These are phyloP conservation scores for Panagrolaimus sp. DNA, from an alignment of 1,140 invertebrate genomes.

Conservation along the genomic window DNA sequence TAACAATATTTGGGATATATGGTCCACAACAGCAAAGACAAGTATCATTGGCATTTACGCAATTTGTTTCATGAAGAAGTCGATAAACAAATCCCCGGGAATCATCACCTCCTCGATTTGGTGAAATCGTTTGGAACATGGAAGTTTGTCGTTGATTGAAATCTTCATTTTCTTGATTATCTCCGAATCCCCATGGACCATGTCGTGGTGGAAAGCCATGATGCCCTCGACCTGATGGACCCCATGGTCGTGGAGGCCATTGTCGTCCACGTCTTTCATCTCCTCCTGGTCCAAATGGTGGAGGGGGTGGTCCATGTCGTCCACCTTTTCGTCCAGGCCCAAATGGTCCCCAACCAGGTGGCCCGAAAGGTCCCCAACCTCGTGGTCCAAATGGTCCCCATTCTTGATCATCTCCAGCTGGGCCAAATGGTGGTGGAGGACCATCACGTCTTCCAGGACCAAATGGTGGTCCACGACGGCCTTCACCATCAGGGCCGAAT, in stretches of 20 bases:
- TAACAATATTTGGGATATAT: slow-evolving; percentile 11
- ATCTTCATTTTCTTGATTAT: neutral
- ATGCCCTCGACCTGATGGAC: no score
- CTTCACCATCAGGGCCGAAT: neutral
- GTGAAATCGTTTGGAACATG: neutral
- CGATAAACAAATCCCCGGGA: neutral
- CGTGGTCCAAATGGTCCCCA: slow-evolving; percentile 6
- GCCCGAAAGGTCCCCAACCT: no score
- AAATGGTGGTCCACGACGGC: neutral
- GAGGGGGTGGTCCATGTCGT: neutral
- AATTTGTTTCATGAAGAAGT: slow-evolving; percentile 4
- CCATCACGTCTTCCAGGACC: neutral
- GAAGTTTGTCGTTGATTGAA: neutral
- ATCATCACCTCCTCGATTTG: slow-evolving; percentile 9
- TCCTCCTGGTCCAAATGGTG: neutral
- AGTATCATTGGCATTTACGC: neutral
- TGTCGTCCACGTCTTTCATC: neutral
- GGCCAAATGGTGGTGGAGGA: no score
- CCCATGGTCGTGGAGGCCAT: neutral
- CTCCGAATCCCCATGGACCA: neutral
- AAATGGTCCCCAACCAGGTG: neutral
- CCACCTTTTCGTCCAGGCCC: neutral
- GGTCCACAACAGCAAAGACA: slow-evolving; percentile 17
- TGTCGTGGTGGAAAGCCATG: no score
- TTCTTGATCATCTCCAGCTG: no score